A percentile compares a stretch with the other conserved stretches of the same genome.
Evolutionary conservation across 1,140 invertebrate species (phyloP).

Genomic region (Drosophila sechellia): DNA sequence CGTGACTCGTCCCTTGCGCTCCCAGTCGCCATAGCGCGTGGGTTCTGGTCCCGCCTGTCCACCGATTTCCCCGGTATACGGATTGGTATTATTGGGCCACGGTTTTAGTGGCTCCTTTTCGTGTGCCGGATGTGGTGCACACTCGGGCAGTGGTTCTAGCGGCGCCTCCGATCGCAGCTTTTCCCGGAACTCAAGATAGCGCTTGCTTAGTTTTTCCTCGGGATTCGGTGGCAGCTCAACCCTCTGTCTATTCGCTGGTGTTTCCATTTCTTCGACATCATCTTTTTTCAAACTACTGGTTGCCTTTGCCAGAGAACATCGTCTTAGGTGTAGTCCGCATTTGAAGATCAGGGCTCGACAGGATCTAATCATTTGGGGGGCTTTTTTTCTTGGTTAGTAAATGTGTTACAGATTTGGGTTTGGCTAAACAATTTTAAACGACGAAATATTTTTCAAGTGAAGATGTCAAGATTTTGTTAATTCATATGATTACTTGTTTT

Average conservation of each 20-base stretch:
- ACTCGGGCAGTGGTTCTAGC: constrained; percentile 16
- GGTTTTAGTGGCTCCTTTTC: constrained; percentile 49
- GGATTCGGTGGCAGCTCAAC: background rate
- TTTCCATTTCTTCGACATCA: background rate
- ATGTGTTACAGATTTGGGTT: no score
- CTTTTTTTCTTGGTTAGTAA: background rate
- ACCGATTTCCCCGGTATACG: constrained; percentile 91
- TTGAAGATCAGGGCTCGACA: background rate
- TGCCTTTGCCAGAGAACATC: background rate
- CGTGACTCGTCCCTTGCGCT: constrained; percentile 97
- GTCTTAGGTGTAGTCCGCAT: background rate
- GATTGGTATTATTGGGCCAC: constrained; percentile 91
- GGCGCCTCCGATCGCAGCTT: constrained; percentile 50
- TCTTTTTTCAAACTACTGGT: background rate
- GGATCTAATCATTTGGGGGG: constrained; percentile 4
- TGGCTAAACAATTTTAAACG: background rate
- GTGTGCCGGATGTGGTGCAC: constrained; percentile 53
- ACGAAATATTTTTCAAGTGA: background rate
- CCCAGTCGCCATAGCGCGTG: constrained; percentile 99
- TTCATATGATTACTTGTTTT: no score
- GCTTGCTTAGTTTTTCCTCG: constrained; percentile 32
- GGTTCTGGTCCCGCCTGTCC: constrained; percentile 99
- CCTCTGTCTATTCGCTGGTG: background rate
- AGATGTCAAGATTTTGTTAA: no score
- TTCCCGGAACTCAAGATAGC: constrained; percentile 63